These are phyloP conservation scores for Metridium senile DNA, from an alignment of 92 coral and sea anemone species.

Conservation along the genomic window DNA sequence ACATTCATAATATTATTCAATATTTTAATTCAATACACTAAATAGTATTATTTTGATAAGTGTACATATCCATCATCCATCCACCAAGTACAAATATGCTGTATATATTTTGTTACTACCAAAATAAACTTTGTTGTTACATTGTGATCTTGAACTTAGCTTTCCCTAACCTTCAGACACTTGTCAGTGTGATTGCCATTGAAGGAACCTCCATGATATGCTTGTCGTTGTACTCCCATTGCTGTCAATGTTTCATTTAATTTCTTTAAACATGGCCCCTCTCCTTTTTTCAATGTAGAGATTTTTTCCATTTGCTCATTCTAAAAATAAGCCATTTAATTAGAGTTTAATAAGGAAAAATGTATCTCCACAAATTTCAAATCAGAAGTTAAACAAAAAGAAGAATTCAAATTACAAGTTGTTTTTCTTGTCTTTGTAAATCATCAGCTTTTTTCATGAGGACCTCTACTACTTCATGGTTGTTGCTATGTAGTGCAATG, in stretches of 20 bases:
- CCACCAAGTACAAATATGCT: background rate
- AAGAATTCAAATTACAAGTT: too few relatives aligned
- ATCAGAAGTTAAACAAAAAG: too few relatives aligned
- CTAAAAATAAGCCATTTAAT: background rate
- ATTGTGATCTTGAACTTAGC: background rate
- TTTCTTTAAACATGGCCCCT: background rate
- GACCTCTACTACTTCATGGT: too few relatives aligned
- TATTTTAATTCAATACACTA: too few relatives aligned
- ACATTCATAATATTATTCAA: too few relatives aligned
- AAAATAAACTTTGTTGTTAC: background rate
- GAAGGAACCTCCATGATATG: constrained; percentile 30
- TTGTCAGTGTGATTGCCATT: constrained; percentile 27
- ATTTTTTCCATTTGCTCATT: background rate
- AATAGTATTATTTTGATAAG: background rate
- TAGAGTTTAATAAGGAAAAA: background rate
- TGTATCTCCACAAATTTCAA: background rate
- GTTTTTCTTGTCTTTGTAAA: too few relatives aligned
- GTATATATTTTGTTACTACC: background rate
- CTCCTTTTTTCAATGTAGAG: background rate
- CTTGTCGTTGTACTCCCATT: constrained; percentile 20
- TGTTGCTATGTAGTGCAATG: too few relatives aligned
- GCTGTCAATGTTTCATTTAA: background rate
- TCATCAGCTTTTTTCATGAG: too few relatives aligned
- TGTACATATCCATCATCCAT: too few relatives aligned
- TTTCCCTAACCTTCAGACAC: constrained; percentile 12